Evolutionary conservation across 2,113 vertebrate genomes (phyloP), one percentile per base, ranked within the genome.

Genomic region (Melanerpes aurifrons): DNA sequence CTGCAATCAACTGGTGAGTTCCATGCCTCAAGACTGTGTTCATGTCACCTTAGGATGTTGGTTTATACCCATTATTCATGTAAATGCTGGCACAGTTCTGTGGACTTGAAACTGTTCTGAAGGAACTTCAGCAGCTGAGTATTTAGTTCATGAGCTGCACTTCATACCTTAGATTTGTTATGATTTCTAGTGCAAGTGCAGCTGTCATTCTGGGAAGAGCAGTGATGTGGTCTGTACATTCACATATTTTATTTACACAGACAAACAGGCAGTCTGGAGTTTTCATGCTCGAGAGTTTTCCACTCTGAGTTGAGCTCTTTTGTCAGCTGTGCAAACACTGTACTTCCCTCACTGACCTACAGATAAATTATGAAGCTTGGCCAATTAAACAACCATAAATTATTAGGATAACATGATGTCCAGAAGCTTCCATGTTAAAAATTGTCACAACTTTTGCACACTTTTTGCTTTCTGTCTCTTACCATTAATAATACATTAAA

Each of bases 1-100:
- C 99, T 9, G 99, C 99, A 92, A 99, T 99, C 95, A 99, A 99
- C 97, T 99, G 99, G 99, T 99, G 95, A 97, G 97, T 87, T 86
- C 45, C 58, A 28, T 70, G 37, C 35, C 47, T 31, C 15, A 3
- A 18, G 69, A 16, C 13, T 32, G 2, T 0, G 0, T 21, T 15
- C 47, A 3, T 69, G 31, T 66, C 43, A 25, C 2, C 0, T 77
- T 32, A 69, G 61, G 18, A 29, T n/a, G 8, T 24, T 29, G 12
- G 24, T 53, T 64, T 62, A 28, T 37, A 48, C 32, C 61, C 73
- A 6, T 35, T 45, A 10, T 24, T 61, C n/a, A 6, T 25, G 32
- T 57, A 29, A 61, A n/a, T 28, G 16, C 19, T 85, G 56, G 10
- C 71, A 53, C 28, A 43, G 13, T 45, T 82, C 48, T 85, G 6